Conservation (phyloP, 2,797 vertebrate genomes). For the Danio kyathit region DNA sequence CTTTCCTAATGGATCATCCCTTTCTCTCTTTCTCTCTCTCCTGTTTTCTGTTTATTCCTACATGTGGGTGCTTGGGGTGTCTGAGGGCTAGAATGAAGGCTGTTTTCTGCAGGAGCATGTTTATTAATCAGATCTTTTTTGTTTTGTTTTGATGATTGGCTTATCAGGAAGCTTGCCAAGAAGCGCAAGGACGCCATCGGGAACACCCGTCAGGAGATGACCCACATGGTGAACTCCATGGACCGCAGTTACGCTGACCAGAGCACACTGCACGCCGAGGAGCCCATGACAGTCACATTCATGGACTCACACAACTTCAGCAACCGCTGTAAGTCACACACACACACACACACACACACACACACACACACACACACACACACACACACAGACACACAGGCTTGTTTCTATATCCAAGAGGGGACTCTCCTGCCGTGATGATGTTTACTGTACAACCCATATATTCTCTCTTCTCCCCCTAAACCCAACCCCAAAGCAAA, state of each 20-base stretch:
- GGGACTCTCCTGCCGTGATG: too few species aligned
- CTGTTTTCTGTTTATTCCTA: constrained; percentile 4
- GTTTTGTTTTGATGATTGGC: constrained; percentile 44
- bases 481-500: too few species aligned
- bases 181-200: constrained; percentile 97
- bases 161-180: constrained; percentile 95
- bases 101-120: background rate
- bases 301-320: constrained; percentile 99
- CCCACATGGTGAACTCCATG: constrained; percentile 99
- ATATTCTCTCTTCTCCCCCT: too few species aligned
- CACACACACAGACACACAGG: background rate
- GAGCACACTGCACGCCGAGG: constrained; percentile 95
- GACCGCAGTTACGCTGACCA: constrained; percentile 97
- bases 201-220: constrained; percentile 97
- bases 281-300: constrained; percentile 95
- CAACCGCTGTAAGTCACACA: constrained; percentile 91
- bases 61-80: constrained; percentile 9
- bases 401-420: too few species aligned
- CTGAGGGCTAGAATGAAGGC: background rate
- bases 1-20: constrained; percentile 29
- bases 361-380: background rate
- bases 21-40: constrained; percentile 20
- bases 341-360: background rate
- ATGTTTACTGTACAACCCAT: too few species aligned
- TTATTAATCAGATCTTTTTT: too few species aligned